Conservation (phyloP, 2,113 vertebrate species). For the Scytalopus superciliaris region DNA sequence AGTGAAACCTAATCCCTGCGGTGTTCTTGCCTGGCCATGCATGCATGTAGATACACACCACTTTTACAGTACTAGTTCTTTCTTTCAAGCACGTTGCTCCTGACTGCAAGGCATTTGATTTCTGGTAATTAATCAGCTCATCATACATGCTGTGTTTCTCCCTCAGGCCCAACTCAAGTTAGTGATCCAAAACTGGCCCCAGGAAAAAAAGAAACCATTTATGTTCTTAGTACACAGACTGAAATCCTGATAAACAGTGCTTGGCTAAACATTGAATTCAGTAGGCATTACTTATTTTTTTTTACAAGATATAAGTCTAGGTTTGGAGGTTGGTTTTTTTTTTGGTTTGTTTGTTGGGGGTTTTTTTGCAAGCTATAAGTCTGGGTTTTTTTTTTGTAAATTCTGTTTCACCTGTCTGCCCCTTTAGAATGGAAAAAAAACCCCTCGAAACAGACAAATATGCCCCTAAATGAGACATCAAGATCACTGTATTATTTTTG, state of each 20-base stretch:
- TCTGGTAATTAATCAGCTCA: constrained; percentile 82
- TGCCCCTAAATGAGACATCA: constrained; percentile 43
- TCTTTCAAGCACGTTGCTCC: constrained; percentile 60
- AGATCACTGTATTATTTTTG: not conserved
- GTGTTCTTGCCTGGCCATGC: constrained; percentile 58
- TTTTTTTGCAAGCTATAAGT: not conserved
- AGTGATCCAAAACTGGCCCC: constrained; percentile 76
- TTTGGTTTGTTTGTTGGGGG: not conserved
- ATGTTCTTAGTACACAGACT: constrained; percentile 58
- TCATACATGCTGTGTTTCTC: constrained; percentile 74
- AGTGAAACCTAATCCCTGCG: constrained; percentile 64
- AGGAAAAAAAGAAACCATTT: constrained; percentile 72
- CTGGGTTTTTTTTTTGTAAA: not conserved
- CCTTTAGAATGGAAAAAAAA: not conserved
- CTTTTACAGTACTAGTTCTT: constrained; percentile 47
- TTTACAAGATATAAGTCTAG: not conserved
- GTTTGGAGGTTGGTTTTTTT: not conserved
- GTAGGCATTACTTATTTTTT: constrained; percentile 32
- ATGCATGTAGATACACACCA: constrained; percentile 38
- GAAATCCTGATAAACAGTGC: constrained; percentile 66
- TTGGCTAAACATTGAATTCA: constrained; percentile 69
- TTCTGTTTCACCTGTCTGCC: not conserved
- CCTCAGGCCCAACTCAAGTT: constrained; percentile 70
- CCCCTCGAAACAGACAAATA: not conserved
- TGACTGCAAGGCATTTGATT: constrained; percentile 79